Evolutionary conservation across 2,888 invertebrate genomes (phyloP).

Genomic region (Pollenia labialis): DNA sequence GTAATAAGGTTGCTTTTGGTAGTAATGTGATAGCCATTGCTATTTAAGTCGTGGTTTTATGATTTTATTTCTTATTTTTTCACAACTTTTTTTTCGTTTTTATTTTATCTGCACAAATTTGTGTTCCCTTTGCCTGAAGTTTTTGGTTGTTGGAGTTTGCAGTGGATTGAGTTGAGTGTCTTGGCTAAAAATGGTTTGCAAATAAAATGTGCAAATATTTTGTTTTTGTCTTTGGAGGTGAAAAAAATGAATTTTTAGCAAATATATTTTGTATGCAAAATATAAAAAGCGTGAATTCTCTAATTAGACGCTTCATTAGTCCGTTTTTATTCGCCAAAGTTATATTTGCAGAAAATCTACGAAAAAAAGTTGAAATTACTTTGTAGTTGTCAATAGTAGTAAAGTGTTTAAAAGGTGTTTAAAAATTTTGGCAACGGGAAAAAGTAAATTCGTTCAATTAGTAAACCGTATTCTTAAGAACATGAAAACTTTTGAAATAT

Average conservation of each 20-base stretch:
- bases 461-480: no score
- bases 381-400: constrained; percentile 2
- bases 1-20: constrained; percentile 61
- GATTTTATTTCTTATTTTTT: constrained; percentile 68
- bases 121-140: neutral
- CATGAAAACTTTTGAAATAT: no score
- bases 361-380: neutral
- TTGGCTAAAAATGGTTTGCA: constrained; percentile 22
- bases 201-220: constrained; percentile 53
- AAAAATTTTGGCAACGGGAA: constrained; percentile 1
- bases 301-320: constrained; percentile 66
- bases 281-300: constrained; percentile 61
- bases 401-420: neutral
- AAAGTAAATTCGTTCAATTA: neutral
- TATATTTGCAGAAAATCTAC: constrained; percentile 10
- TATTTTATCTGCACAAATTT: constrained; percentile 35
- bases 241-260: neutral
- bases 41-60: constrained; percentile 70
- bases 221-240: neutral
- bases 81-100: neutral
- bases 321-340: constrained; percentile 3
- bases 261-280: constrained; percentile 45
- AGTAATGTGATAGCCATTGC: constrained; percentile 67
- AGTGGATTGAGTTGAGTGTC: neutral
- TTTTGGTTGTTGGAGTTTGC: neutral